Evolutionary conservation across 2,888 invertebrate species (phyloP).

Genomic region (Malachius bipustulatus): DNA sequence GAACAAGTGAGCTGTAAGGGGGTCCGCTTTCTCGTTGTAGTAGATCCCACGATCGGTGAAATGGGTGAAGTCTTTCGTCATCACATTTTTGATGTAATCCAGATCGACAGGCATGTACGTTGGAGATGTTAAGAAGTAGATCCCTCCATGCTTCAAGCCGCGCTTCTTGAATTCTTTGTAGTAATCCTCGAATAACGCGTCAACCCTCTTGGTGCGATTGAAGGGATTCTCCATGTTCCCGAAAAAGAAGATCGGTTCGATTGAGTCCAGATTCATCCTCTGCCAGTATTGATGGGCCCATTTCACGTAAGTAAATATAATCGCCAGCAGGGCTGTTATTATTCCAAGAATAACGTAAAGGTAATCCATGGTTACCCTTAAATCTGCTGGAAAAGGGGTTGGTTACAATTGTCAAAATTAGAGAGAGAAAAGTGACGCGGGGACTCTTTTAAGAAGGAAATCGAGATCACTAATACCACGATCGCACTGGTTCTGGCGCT

Average conservation of each 20-base stretch:
- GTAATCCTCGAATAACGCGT: not conserved
- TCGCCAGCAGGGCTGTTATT: not conserved
- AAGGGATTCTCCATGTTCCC: not conserved
- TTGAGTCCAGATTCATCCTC: not conserved
- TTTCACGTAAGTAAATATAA: not conserved
- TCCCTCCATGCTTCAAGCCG: not conserved
- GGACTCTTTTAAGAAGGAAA: too few relatives aligned
- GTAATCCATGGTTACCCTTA: too few relatives aligned
- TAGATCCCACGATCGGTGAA: slow-evolving; percentile 14
- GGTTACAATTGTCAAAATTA: too few relatives aligned
- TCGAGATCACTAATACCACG: too few relatives aligned
- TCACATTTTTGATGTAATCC: slow-evolving; percentile 12
- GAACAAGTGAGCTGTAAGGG: slow-evolving; percentile 15
- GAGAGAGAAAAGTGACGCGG: too few relatives aligned
- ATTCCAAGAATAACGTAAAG: too few relatives aligned
- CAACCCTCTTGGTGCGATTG: not conserved
- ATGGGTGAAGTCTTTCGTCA: slow-evolving; percentile 14
- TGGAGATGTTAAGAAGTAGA: not conserved
- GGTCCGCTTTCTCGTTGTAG: slow-evolving; percentile 13
- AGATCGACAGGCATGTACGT: slow-evolving; percentile 3
- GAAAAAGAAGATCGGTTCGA: not conserved
- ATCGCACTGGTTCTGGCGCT: too few relatives aligned
- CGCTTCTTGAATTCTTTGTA: not conserved
- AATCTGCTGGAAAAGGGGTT: too few relatives aligned
- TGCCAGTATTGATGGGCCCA: not conserved